Evolutionary conservation across 2,888 invertebrate species (phyloP).

Genomic region (Drosophila melanocephala): DNA sequence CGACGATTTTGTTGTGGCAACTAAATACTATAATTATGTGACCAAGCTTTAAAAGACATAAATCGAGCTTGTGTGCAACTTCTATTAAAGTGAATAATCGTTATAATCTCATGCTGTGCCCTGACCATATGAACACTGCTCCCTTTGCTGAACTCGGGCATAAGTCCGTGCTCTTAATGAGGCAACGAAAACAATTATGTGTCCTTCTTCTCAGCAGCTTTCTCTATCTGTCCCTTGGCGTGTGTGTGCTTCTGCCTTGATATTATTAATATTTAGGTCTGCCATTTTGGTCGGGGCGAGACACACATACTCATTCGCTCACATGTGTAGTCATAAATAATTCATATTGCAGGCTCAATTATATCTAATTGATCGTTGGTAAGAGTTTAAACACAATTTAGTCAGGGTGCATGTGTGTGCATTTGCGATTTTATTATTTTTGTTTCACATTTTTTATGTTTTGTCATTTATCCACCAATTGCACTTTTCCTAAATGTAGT

Average conservation of each 20-base stretch:
- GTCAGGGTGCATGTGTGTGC: slow-evolving; percentile 20
- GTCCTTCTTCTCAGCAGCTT: slow-evolving; percentile 25
- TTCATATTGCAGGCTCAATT: slow-evolving; percentile 58
- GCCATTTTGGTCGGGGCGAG: slow-evolving; percentile 43
- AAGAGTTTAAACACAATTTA: slow-evolving; percentile 64
- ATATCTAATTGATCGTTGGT: slow-evolving; percentile 64
- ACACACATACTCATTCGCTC: slow-evolving; percentile 24
- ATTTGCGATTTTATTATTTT: slow-evolving; percentile 1
- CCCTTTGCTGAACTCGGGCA: slow-evolving; percentile 33
- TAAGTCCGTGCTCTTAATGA: slow-evolving; percentile 54
- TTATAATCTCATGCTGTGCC: slow-evolving; percentile 55
- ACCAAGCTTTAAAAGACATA: slow-evolving; percentile 35
- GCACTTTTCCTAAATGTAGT: slow-evolving; percentile 40
- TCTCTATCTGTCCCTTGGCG: neutral
- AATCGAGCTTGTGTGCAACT: slow-evolving; percentile 35
- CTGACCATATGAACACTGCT: slow-evolving; percentile 32
- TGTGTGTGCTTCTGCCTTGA: slow-evolving; percentile 31
- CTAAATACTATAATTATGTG: slow-evolving; percentile 29
- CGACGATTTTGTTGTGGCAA: neutral
- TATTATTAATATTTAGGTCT: slow-evolving; percentile 65
- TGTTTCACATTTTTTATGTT: slow-evolving; percentile 16
- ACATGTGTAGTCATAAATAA: slow-evolving; percentile 43
- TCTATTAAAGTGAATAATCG: slow-evolving; percentile 56
- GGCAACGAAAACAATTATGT: slow-evolving; percentile 62
- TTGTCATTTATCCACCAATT: slow-evolving; percentile 49